These are phyloP conservation scores for Beris morrisii DNA, from an alignment of 2,888 invertebrate species.

Conservation along the genomic window DNA sequence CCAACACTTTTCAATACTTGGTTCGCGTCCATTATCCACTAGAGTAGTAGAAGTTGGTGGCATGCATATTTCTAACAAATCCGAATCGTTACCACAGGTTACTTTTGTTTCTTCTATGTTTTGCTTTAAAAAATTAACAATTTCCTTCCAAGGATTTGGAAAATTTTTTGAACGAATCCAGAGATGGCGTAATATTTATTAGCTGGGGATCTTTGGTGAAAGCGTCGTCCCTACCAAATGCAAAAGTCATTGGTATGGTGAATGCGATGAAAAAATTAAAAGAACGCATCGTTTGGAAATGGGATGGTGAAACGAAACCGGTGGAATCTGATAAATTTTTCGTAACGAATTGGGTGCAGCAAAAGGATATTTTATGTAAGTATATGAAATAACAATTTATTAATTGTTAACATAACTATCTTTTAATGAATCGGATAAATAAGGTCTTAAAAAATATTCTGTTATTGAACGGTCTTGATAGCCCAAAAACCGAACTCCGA, in stretches of 20 bases:
- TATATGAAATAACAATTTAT: conserved; percentile 42
- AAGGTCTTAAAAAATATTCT: too few relatives aligned
- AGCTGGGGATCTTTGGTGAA: conserved; percentile 77
- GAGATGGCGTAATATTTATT: conserved; percentile 71
- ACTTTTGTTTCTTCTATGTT: neutral
- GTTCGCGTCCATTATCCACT: conserved; percentile 50
- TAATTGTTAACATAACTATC: neutral
- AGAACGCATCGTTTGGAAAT: conserved; percentile 77
- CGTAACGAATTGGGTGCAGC: conserved; percentile 68
- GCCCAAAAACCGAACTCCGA: too few relatives aligned
- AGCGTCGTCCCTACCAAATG: conserved; percentile 63
- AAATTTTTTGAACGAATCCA: conserved; percentile 65
- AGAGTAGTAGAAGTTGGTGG: conserved; percentile 58
- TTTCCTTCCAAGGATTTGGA: conserved; percentile 60
- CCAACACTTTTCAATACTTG: conserved; percentile 55
- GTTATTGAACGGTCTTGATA: too few relatives aligned
- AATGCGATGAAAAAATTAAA: conserved; percentile 65
- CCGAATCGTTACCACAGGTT: neutral
- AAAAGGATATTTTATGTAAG: conserved; percentile 78
- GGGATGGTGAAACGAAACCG: conserved; percentile 64
- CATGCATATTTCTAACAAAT: conserved; percentile 46
- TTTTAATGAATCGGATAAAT: too few relatives aligned
- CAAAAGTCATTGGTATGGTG: conserved; percentile 63
- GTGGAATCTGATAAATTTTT: conserved; percentile 61
- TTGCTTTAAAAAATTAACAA: neutral